Evolutionary conservation across 2,113 vertebrate species (phyloP).

Genomic region (Stegostoma tigrinum): DNA sequence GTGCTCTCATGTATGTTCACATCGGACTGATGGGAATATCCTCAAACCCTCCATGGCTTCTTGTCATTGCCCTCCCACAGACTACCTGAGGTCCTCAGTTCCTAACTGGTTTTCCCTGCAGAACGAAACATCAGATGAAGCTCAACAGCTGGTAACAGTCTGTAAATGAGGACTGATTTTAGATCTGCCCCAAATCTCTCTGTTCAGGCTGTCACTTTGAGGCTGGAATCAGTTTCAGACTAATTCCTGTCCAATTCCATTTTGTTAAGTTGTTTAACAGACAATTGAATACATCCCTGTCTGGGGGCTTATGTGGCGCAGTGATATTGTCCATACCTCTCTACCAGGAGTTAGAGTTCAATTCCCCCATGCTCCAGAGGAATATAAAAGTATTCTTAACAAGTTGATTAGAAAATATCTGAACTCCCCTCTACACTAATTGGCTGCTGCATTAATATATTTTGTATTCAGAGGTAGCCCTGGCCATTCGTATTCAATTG

Average conservation of each 20-base stretch:
- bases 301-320: too few species aligned
- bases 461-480: neutral
- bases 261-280: neutral
- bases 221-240: neutral
- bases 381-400: too few species aligned
- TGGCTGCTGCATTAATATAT: neutral
- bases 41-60: neutral
- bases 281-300: too few species aligned
- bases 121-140: neutral
- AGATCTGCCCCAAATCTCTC: neutral
- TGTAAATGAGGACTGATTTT: neutral
- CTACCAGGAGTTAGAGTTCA: too few species aligned
- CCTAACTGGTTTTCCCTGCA: neutral
- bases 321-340: too few species aligned
- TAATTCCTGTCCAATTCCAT: neutral
- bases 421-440: neutral
- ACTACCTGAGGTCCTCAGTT: neutral
- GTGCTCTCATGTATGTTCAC: neutral
- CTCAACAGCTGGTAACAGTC: neutral
- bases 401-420: too few species aligned
- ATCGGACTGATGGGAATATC: neutral
- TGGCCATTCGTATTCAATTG: neutral
- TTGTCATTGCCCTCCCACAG: neutral
- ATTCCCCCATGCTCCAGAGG: too few species aligned
- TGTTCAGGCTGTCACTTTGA: neutral